Percentiles rank a stretch among this genome's conserved stretches.
These are phyloP conservation scores for Cephus cinctus DNA, from an alignment of 1,140 invertebrate genomes.

Conservation along the genomic window DNA sequence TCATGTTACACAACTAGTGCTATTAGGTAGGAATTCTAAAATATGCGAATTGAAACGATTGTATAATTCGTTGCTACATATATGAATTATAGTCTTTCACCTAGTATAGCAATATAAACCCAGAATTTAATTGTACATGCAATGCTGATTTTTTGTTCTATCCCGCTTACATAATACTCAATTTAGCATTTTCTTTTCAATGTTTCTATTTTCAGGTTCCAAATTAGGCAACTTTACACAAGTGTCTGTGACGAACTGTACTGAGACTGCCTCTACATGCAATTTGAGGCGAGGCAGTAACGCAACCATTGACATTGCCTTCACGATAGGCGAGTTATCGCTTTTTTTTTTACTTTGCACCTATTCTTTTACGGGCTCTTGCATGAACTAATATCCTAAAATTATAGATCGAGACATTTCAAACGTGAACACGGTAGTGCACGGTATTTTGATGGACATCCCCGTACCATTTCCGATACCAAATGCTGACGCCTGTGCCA, in stretches of 20 bases:
- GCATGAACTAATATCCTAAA: constrained; percentile 6
- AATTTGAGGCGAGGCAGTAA: constrained; percentile 62
- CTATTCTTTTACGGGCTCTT: constrained; percentile 4
- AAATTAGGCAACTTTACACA: constrained; percentile 57
- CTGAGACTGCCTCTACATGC: constrained; percentile 56
- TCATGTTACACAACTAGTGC: no score
- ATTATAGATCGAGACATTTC: constrained; percentile 53
- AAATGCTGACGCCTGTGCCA: constrained; percentile 67
- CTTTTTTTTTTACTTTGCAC: constrained; percentile 6
- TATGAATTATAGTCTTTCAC: no score
- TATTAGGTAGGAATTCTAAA: no score
- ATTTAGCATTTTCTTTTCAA: no score
- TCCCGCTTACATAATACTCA: no score
- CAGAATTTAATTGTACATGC: no score
- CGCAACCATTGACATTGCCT: constrained; percentile 61
- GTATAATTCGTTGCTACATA: no score
- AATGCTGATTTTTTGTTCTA: no score
- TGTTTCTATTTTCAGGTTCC: constrained; percentile 62
- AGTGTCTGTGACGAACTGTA: constrained; percentile 60
- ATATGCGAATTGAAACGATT: no score
- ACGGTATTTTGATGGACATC: constrained; percentile 69
- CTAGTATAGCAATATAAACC: no score
- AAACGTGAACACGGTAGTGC: constrained; percentile 62
- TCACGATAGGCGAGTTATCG: constrained; percentile 58
- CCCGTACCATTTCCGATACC: constrained; percentile 70